A percentile compares a stretch with the other conserved stretches of the same genome.
These are phyloP conservation scores for Cyphomyrmex costatus DNA, from an alignment of 1,140 invertebrate species.

Conservation along the genomic window DNA sequence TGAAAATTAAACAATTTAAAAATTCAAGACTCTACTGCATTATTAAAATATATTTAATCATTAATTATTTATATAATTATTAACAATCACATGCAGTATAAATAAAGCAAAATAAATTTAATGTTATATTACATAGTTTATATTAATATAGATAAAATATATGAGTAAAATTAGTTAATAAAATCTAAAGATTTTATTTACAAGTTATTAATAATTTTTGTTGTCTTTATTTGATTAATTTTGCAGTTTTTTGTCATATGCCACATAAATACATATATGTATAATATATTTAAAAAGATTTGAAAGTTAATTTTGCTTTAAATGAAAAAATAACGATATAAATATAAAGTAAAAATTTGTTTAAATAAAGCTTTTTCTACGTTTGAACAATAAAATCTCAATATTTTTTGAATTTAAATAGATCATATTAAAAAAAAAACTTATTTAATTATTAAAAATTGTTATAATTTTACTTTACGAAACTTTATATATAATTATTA, in stretches of 20 bases:
- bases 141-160: not conserved
- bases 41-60: not conserved
- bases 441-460: too few relatives aligned
- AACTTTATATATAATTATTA: not conserved
- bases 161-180: not conserved
- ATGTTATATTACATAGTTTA: not conserved
- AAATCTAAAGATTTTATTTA: not conserved
- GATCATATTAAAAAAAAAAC: not conserved
- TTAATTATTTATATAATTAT: not conserved
- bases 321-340: not conserved
- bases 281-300: not conserved
- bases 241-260: not conserved
- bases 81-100: not conserved
- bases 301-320: not conserved
- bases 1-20: not conserved
- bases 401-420: not conserved
- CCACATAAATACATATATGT: not conserved
- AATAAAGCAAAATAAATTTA: slow-evolving; percentile 6
- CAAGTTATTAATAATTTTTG: not conserved
- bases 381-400: not conserved
- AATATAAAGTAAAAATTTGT: not conserved
- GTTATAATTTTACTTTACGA: too few relatives aligned
- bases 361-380: not conserved
- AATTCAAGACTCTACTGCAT: not conserved
- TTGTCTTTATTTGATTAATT: not conserved